Percentiles rank a stretch among this genome's conserved stretches.
phyloP scores from a whole-genome alignment of 2,113 vertebrate genomes.

The Paramisgurnus dabryanus region DNA sequence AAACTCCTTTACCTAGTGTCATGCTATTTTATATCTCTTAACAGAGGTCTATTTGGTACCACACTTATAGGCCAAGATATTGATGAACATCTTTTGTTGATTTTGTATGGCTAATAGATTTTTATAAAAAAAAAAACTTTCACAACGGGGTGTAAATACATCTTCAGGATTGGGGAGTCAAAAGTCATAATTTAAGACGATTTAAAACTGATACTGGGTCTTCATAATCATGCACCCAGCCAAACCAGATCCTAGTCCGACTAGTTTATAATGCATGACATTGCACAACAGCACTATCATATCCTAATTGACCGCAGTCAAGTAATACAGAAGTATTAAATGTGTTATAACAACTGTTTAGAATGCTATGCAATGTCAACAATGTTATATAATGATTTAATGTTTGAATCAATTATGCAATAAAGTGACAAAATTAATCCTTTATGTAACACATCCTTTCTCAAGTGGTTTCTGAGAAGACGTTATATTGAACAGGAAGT shows the following conservation, averaged over 20 bases:
- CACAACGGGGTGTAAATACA: background rate
- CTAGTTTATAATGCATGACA: too few relatives aligned
- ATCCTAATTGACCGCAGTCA: too few relatives aligned
- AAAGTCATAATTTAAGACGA: background rate
- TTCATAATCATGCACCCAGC: too few relatives aligned
- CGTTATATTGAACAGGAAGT: slow-evolving; percentile 33
- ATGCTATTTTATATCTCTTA: background rate
- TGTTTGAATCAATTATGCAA: too few relatives aligned
- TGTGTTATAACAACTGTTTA: too few relatives aligned
- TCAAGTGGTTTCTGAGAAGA: slow-evolving; percentile 29
- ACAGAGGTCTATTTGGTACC: too few relatives aligned
- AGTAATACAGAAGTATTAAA: too few relatives aligned
- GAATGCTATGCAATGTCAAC: too few relatives aligned
- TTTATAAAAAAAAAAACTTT: slow-evolving; percentile 1
- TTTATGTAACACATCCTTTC: background rate
- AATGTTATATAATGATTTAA: too few relatives aligned
- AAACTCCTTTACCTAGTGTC: background rate
- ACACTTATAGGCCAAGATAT: background rate
- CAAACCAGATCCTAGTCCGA: too few relatives aligned
- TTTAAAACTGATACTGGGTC: too few relatives aligned
- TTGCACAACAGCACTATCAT: too few relatives aligned
- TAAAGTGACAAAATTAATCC: background rate
- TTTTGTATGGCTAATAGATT: background rate
- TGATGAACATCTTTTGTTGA: background rate
- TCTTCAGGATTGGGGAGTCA: background rate